A percentile compares a stretch with the other conserved stretches of the same genome.
phyloP scores from a whole-genome alignment of 2,888 invertebrate species.

The Dicycla oo region DNA sequence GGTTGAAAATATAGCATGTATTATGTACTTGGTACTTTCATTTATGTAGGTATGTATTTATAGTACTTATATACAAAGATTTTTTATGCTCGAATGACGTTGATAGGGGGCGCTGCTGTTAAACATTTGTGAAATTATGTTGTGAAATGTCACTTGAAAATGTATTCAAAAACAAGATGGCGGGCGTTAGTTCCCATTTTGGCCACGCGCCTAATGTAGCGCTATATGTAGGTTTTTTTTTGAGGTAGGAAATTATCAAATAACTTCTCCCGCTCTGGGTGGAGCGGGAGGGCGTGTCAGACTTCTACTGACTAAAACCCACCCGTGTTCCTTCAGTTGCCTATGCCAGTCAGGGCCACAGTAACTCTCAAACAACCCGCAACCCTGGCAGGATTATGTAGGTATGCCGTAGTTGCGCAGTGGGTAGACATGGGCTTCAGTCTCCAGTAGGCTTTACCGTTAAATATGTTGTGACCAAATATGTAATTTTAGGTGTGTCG shows the following conservation, averaged over 20 bases:
- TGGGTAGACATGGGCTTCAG: slow-evolving; percentile 27
- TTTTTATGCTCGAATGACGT: not conserved
- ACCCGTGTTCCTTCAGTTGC: too few species aligned
- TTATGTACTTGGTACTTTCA: not conserved
- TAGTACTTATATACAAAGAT: not conserved
- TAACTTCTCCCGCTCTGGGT: too few species aligned
- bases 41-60: not conserved
- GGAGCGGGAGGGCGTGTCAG: too few species aligned
- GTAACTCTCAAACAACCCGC: too few species aligned
- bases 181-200: not conserved
- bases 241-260: too few species aligned
- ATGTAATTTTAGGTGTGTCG: slow-evolving; percentile 7
- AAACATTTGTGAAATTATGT: not conserved
- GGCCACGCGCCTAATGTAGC: too few species aligned
- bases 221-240: not conserved
- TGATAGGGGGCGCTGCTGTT: not conserved
- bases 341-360: too few species aligned
- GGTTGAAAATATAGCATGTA: slow-evolving; percentile 55
- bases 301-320: too few species aligned
- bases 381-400: too few species aligned
- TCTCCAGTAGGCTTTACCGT: slow-evolving; percentile 13
- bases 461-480: not conserved
- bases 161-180: not conserved
- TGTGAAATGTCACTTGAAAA: not conserved
- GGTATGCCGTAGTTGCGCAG: slow-evolving; percentile 9